Conservation (phyloP, 1,140 invertebrate genomes). For the Lamellibrachia luymesi region DNA sequence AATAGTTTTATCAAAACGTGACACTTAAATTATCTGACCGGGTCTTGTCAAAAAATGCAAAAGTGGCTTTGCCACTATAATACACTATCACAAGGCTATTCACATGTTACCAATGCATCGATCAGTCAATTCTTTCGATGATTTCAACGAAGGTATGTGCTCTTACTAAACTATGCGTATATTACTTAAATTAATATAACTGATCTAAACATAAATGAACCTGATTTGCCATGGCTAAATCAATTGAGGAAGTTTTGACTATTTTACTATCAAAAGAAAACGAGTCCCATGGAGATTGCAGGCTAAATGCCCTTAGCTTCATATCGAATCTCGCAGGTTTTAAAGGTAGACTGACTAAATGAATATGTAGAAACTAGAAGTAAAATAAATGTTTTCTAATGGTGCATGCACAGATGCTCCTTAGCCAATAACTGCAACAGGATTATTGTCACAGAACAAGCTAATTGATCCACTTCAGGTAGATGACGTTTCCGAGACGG, state of each 20-base stretch:
- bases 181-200: not conserved
- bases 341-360: not conserved
- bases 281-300: not conserved
- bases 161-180: not conserved
- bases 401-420: too few species aligned
- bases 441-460: not conserved
- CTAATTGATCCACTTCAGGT: conserved; percentile 31
- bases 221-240: not conserved
- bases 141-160: not conserved
- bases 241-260: not conserved
- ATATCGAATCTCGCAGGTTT: not conserved
- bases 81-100: too few species aligned
- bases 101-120: too few species aligned
- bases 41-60: too few species aligned
- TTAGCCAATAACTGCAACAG: too few species aligned
- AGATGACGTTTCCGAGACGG: conserved; percentile 38
- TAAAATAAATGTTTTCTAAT: too few species aligned
- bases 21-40: too few species aligned
- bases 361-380: too few species aligned
- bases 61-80: too few species aligned
- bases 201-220: not conserved
- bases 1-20: too few species aligned
- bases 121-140: not conserved
- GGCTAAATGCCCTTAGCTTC: not conserved
- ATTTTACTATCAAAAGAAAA: not conserved